Evolutionary conservation across 2,888 invertebrate species (phyloP).

Genomic region (Parnassius glacialis): DNA sequence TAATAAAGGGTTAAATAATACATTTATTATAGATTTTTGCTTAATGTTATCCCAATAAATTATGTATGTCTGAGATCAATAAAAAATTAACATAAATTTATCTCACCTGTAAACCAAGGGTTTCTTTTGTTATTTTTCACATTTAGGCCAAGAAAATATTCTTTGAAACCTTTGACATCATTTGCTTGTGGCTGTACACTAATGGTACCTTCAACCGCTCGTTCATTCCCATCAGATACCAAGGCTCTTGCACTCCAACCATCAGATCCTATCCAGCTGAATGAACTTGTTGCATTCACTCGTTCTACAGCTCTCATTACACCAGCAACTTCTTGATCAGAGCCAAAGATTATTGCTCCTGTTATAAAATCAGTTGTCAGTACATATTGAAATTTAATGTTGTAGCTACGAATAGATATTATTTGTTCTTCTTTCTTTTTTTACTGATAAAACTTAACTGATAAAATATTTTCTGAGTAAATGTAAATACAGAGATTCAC

Average conservation of each 20-base stretch:
- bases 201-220: conserved; percentile 88
- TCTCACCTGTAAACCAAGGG: conserved; percentile 96
- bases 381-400: too few species aligned
- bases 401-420: too few species aligned
- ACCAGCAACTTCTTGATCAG: conserved; percentile 97
- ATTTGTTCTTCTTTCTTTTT: too few species aligned
- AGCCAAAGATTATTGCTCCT: conserved; percentile 96
- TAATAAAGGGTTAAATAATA: too few species aligned
- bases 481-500: too few species aligned
- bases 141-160: conserved; percentile 91
- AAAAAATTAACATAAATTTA: too few species aligned
- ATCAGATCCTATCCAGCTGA: conserved; percentile 97
- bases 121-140: conserved; percentile 94
- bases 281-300: conserved; percentile 90
- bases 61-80: too few species aligned
- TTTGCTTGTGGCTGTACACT: conserved; percentile 97
- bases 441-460: too few species aligned
- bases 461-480: too few species aligned
- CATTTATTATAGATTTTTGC: too few species aligned
- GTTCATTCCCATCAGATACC: conserved; percentile 92
- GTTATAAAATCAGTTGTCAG: not conserved
- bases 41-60: too few species aligned
- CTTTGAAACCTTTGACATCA: conserved; percentile 91
- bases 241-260: conserved; percentile 96
- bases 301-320: conserved; percentile 95